Evolutionary conservation across 2,888 invertebrate species (phyloP), one percentile per base, ranked within the genome.

Genomic region (Parnassius glacialis): DNA sequence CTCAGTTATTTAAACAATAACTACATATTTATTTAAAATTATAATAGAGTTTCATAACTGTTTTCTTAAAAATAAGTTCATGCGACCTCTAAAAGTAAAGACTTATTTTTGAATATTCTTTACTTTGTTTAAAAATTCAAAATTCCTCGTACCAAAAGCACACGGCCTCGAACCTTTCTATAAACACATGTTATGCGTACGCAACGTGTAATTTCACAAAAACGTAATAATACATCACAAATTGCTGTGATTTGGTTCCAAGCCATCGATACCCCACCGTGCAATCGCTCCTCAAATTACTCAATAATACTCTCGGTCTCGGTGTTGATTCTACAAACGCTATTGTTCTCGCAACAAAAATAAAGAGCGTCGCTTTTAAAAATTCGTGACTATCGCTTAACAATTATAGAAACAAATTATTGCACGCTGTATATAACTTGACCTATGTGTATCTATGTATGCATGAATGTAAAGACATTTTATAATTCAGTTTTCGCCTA

Each of bases 221-320:
- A 87, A 87, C 85, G 81, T 80, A 82, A 82, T 85, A 84, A 84
- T 82, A 82, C 79, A 72, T 71, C 74, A 80, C 80, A 74, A 84
- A 90, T 89, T 85, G 84, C 86, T 82, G 81, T 86, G 83, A 87
- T 88, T 87, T 83, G 83, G 75, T 78, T 76, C 78, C 76, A 77
- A 76, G 78, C 74, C 74, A 77, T 82, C 82, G 80, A 85, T 62
- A 82, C 77, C 69, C 73, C 68, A 71, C 64, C 71, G 70, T 65
- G 63, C 73, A 76, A 79, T 80, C 79, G 78, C 68, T 76, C 79
- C 20, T 20, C 78, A 81, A 84, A 85, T 87, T 87, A 86, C 86
- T 81, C 83, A 83, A 84, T 81, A 79, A 78, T 72, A 62, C 68
- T 65, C 65, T 53, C 78, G 74, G 76, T 85, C 65, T 54, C 78